These are phyloP conservation scores for Todiramphus saurophagus DNA, from an alignment of 2,113 vertebrate genomes.

Conservation along the genomic window DNA sequence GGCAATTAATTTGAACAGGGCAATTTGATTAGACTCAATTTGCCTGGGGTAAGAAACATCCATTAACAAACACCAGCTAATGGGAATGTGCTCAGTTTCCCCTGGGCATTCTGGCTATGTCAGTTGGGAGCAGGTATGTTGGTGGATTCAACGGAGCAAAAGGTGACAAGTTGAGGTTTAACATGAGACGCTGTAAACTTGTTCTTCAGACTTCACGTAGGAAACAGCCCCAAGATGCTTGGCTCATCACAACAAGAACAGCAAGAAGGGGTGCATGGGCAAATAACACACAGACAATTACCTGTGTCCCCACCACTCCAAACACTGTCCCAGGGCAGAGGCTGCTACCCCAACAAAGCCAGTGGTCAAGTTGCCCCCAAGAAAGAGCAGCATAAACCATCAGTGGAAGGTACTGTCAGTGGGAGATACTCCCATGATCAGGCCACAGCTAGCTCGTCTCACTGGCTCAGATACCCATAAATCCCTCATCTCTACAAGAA, in stretches of 20 bases:
- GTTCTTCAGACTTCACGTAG: not conserved
- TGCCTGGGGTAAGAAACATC: not conserved
- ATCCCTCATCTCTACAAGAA: not conserved
- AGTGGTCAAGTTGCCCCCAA: not conserved
- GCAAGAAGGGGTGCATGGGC: not conserved
- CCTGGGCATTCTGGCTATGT: not conserved
- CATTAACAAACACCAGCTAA: not conserved
- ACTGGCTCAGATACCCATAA: not conserved
- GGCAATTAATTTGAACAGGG: constrained; percentile 26
- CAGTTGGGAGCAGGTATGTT: not conserved
- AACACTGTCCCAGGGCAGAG: not conserved
- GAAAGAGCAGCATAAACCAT: not conserved
- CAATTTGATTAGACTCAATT: constrained; percentile 23
- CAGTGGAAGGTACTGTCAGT: too few relatives aligned
- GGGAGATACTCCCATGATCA: not conserved
- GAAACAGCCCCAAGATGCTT: not conserved
- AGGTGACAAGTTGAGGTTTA: not conserved
- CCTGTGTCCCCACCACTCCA: not conserved
- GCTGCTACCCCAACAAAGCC: not conserved
- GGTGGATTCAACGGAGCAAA: not conserved
- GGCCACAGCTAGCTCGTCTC: not conserved
- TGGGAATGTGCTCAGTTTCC: not conserved
- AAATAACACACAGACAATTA: not conserved
- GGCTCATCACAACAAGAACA: not conserved
- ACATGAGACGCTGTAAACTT: not conserved